Conservation (phyloP, 2,113 vertebrate genomes). For the Anser cygnoides region DNA sequence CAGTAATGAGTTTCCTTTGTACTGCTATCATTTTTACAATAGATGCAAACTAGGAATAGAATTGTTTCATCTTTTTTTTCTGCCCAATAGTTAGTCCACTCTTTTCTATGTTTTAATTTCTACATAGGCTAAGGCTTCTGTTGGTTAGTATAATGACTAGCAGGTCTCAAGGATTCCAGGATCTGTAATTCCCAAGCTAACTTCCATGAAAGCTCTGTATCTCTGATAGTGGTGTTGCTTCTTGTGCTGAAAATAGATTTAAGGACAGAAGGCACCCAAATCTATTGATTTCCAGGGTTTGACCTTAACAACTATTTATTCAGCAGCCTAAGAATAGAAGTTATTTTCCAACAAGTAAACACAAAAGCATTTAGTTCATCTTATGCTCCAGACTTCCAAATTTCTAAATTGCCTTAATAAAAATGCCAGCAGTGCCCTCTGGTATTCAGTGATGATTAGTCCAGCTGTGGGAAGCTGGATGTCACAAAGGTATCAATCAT, state of each 20-base stretch:
- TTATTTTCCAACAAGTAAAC: not conserved
- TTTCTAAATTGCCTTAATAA: not conserved
- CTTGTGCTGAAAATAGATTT: not conserved
- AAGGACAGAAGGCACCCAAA: not conserved
- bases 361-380: not conserved
- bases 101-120: not conserved
- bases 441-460: not conserved
- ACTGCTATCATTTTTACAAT: not conserved
- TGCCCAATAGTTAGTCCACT: not conserved
- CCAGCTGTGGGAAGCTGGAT: not conserved
- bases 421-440: not conserved
- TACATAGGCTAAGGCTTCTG: not conserved
- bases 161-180: not conserved
- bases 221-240: fast-evolving
- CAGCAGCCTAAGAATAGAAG: not conserved
- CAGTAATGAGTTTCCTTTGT: not conserved
- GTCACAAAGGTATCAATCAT: not conserved
- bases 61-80: not conserved
- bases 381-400: fast-evolving
- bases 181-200: not conserved
- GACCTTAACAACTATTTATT: not conserved
- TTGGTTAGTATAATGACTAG: not conserved
- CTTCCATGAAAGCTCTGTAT: not conserved
- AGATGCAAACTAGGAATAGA: not conserved
- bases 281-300: not conserved